Base-by-base conservation (phyloP, 2,797 vertebrate species). In the Galagoides demidoff region DNA sequence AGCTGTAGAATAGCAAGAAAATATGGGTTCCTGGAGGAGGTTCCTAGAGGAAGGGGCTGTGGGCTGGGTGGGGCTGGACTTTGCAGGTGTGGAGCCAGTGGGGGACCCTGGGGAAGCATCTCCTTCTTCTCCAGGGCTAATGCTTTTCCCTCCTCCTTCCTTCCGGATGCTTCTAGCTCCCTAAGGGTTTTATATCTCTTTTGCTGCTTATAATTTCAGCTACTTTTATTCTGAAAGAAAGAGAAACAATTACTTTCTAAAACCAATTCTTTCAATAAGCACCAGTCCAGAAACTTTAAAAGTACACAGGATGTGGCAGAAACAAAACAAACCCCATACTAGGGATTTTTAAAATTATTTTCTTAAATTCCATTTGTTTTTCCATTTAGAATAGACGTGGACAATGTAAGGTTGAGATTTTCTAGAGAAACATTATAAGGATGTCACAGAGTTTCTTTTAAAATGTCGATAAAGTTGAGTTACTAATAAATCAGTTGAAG, bases 281-380 rank as follows among this genome's bases (percentile, higher is more conserved):
- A 45, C 19, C 34, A n/a, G 8, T 74, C 63, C 8, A 8, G 43
- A 86, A 96, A 55, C 31, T 82, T 82, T 68, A 82, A 59, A 55
- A 71, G n/a, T 49, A 55, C 16, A 77, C 25, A 71, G 20, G 79
- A 64, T 70, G 29, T 64, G 59, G 31, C 16, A 74, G 13, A 49
- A 55, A 70, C 20, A 39, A 66, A 74, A 68, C 31, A 68, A 66
- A 78, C 79, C 37, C 25, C 12, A 14, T 76, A 31, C n/a, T 61
- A 39, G 31, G n/a, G 55, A 9, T 52, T 52, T 52, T 14, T 14
- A 52, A 52, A 1, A 90, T 49, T 66, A 27, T 8, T 76, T 61
- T 84, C 49, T 43, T 84, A 95, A 95, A 85, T 96, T 66, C 9
- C 29, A 4, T 52, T 76, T 76, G 61, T 78, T 66, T 5, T 22